Evolutionary conservation across 2,113 vertebrate species (phyloP).

Genomic region (Saimiri boliviensis): DNA sequence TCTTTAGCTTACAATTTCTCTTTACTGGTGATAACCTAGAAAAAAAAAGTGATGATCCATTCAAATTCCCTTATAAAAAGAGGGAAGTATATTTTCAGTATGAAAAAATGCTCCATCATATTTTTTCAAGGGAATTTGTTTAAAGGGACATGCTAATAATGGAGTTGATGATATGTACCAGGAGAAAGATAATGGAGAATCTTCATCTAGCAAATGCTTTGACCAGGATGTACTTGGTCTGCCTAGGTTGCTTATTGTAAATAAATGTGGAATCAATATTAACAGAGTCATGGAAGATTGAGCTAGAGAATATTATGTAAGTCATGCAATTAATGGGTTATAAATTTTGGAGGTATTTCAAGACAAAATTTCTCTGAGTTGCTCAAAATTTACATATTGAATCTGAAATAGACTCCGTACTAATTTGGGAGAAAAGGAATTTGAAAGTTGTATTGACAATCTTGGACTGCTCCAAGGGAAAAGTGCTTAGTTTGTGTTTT

Average conservation of each 20-base stretch:
- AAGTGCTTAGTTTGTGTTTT: conserved; percentile 2
- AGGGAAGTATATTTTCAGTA: too few species aligned
- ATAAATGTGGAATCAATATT: conserved; percentile 12
- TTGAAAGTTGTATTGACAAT: background rate
- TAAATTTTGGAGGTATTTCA: background rate
- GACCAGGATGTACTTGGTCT: background rate
- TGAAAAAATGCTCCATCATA: too few species aligned
- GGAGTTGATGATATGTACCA: background rate
- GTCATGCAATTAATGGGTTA: background rate
- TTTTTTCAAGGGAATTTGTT: too few species aligned
- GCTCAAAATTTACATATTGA: background rate
- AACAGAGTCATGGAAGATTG: background rate
- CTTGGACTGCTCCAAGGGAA: background rate
- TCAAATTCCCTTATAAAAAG: background rate
- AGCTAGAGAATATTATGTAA: background rate
- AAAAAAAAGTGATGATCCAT: background rate
- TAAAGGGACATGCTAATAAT: background rate
- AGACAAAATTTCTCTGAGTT: background rate
- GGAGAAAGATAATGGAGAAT: background rate
- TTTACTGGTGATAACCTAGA: background rate
- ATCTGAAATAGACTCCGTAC: background rate
- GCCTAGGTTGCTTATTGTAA: background rate
- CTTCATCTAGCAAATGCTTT: background rate
- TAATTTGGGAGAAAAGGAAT: background rate
- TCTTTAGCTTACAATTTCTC: background rate